Conservation (phyloP, 2,113 vertebrate species). For the Etheostoma cragini region DNA sequence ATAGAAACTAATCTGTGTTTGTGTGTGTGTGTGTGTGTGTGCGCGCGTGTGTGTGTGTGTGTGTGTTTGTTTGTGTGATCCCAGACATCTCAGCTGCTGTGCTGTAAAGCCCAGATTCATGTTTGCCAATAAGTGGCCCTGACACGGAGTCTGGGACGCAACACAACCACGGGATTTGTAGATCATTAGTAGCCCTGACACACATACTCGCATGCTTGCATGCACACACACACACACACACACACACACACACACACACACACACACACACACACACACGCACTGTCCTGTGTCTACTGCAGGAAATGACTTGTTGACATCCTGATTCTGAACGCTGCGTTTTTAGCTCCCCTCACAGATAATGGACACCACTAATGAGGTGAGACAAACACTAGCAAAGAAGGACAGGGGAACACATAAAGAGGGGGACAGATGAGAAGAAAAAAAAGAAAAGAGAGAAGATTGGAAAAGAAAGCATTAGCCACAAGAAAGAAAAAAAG, state of each 20-base stretch:
- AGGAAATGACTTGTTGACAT: constrained; percentile 78
- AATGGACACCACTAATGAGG: constrained; percentile 62
- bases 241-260: neutral
- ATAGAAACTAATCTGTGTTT: constrained; percentile 62
- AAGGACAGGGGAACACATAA: constrained; percentile 27
- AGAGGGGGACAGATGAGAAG: constrained; percentile 5
- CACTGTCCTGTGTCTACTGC: constrained; percentile 36
- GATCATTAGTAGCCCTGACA: constrained; percentile 64
- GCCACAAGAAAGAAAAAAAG: constrained; percentile 27
- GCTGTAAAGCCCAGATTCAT: constrained; percentile 61
- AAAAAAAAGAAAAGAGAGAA: neutral
- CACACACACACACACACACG: neutral
- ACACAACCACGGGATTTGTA: constrained; percentile 68
- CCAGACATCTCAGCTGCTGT: constrained; percentile 53
- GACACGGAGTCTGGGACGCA: constrained; percentile 48
- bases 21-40: neutral
- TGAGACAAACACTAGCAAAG: constrained; percentile 30
- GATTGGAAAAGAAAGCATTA: constrained; percentile 14
- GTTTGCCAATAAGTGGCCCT: constrained; percentile 61
- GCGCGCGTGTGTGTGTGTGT: neutral
- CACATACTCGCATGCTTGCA: constrained; percentile 23
- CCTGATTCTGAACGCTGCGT: constrained; percentile 60
- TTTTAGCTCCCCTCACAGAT: constrained; percentile 60
- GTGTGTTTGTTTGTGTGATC: neutral
- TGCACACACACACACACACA: constrained; percentile 9